Evolutionary conservation across 2,113 vertebrate species (phyloP).

Genomic region (Ptyas mucosa): DNA sequence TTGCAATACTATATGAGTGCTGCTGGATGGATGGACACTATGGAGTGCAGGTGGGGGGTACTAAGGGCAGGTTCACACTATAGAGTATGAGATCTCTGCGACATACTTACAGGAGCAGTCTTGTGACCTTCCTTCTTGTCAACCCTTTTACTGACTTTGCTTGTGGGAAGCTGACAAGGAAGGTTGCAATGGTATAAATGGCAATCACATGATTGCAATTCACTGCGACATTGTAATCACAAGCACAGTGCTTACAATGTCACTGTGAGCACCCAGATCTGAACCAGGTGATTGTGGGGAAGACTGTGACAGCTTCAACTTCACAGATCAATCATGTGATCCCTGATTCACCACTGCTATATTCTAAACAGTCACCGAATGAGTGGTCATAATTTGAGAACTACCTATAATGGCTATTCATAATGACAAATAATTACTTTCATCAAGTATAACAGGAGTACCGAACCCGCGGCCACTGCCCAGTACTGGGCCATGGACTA

Average conservation of each 20-base stretch:
- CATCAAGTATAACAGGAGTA: not conserved
- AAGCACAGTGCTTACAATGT: not conserved
- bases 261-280: not conserved
- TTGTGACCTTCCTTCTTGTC: not conserved
- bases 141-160: not conserved
- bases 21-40: not conserved
- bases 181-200: not conserved
- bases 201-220: not conserved
- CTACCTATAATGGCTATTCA: not conserved
- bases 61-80: not conserved
- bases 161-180: not conserved
- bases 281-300: not conserved
- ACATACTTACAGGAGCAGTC: not conserved
- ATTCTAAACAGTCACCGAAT: not conserved
- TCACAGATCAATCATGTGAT: not conserved
- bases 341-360: not conserved
- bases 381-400: not conserved
- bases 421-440: not conserved
- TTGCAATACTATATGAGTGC: not conserved
- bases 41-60: too few relatives aligned
- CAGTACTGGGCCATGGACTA: too few relatives aligned
- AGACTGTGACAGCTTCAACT: not conserved
- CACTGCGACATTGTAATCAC: not conserved
- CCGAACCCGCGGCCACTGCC: too few relatives aligned
- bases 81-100: not conserved